A percentile compares a stretch with the other conserved stretches of the same genome.
Conservation (phyloP, 92 coral and sea anemone species). For the Micromussa lordhowensis region DNA sequence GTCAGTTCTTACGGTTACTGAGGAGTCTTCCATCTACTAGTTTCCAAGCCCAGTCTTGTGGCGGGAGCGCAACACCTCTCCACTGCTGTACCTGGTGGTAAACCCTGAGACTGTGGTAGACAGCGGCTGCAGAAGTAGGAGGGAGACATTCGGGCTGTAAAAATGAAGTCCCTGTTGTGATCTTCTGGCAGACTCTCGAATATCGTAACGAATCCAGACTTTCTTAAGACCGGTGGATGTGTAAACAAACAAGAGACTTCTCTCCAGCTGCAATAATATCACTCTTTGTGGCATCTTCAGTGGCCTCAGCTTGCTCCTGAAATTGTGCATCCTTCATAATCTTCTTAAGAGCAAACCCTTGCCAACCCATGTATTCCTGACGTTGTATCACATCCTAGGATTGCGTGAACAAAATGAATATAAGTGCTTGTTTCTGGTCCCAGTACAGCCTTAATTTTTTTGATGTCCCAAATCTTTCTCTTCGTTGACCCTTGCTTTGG, state of each 20-base stretch:
- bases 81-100: slow-evolving; percentile 51
- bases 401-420: slow-evolving; percentile 41
- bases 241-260: slow-evolving; percentile 27
- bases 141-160: too few species aligned
- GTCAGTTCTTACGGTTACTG: slow-evolving; percentile 5
- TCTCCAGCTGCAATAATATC: not conserved
- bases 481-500: slow-evolving; percentile 19
- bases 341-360: slow-evolving; percentile 63
- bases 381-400: slow-evolving; percentile 52
- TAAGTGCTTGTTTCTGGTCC: slow-evolving; percentile 27
- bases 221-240: slow-evolving; percentile 34
- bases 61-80: not conserved
- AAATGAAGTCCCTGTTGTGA: too few species aligned
- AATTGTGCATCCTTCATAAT: slow-evolving; percentile 18
- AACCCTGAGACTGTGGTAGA: slow-evolving; percentile 52
- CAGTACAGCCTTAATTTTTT: slow-evolving; percentile 24
- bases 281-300: not conserved
- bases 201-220: slow-evolving; percentile 48
- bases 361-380: slow-evolving; percentile 65
- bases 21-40: slow-evolving; percentile 5
- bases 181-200: not conserved
- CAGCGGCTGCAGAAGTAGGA: slow-evolving; percentile 30
- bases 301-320: slow-evolving; percentile 22
- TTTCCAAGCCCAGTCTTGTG: slow-evolving; percentile 13
- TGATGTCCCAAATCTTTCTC: slow-evolving; percentile 56